Evolutionary conservation across 2,113 vertebrate genomes (phyloP), one percentile per base, ranked within the genome.

Genomic region (Ciconia boyciana): DNA sequence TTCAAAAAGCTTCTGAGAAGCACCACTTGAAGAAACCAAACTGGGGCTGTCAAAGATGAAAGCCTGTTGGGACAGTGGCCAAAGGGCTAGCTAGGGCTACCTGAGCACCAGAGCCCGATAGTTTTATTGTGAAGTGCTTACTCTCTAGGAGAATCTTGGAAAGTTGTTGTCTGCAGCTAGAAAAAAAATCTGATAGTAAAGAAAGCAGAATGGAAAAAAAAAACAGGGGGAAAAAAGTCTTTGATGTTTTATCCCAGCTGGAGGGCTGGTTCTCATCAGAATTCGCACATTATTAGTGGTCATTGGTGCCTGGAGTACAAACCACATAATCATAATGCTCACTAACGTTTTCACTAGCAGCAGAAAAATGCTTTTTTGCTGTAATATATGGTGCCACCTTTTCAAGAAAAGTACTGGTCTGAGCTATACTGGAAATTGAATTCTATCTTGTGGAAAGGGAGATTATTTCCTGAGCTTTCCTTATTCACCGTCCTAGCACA

Each of bases 401-500:
- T 95, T 94, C 83, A 94, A 51, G 87, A 61, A 69, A 94, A 96
- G 91, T 79, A 82, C 65, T 84, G 92, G 83, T 48, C 94, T 96
- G 93, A 89, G 87, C 81, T 76, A 1, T 91, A 57, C 68, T 97
- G 81, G 87, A 96, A 96, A 96, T 95, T 95, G 96, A 96, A 96
- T 96, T 97, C 94, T 60, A 36, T 84, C 94, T 90, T 61, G 90
- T 96, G 93, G 90, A 94, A 94, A 97, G 91, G 91, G 89, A 96
- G 94, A 96, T 97, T 94, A 94, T 95, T 96, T 97, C 87, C 82
- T 83, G 28, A 94, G 96, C 90, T 95, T 96, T 87, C 93, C 85
- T 93, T 94, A 91, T 89, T 96, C 94, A 64, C 85, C 28, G 1
- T 93, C 92, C 85, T 92, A 29, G 93, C 90, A 78, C 93, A 93